Base-by-base conservation (phyloP, 2,113 vertebrate genomes). In the Zonotrichia leucophrys region DNA sequence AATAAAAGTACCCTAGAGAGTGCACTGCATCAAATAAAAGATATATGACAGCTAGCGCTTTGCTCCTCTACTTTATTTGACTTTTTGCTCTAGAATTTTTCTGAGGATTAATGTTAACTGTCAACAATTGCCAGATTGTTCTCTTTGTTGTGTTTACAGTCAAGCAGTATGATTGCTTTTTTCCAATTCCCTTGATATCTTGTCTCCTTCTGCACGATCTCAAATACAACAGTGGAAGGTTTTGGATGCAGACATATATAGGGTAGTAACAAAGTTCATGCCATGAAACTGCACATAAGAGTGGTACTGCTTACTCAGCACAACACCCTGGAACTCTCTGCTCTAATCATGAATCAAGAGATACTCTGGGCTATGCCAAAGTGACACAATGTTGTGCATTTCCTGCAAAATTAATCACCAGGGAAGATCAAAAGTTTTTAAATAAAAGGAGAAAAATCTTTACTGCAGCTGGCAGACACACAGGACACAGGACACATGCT, bases 61-160 rank as follows among this genome's bases (percentile, higher is more conserved):
- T 90, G 17, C 63, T 95, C 9, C 67, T 93, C 67, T 85, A 27
- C 41, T 91, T 78, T 89, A 27, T 91, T 69, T 88, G 63, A 85
- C 85, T 94, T 92, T 75, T 76, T 86, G 78, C 67, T 93, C 75
- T 69, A 47, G 53, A 80, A 86, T 89, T 94, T 94, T 91, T 84
- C 41, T 37, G 37, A 75, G 56, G 81, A 87, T 92, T 95, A 75
- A 92, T 93, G 72, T 69, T 73, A 93, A 90, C 41, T 86, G 82
- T 80, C 83, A 88, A 16, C 37, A 80, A 66, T 62, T 91, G 63
- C 70, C 46, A 80, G 46, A 85, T 37, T 80, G 28, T 80, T 90
- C 59, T 83, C 73, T 94, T 83, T 78, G 59, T 87, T 87, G 68
- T 83, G 52, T 74, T 89, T 78, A 94, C 35, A 90, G 39, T 74